Evolutionary conservation across 2,113 vertebrate species (phyloP).

Genomic region (Paraplagusia blochii): DNA sequence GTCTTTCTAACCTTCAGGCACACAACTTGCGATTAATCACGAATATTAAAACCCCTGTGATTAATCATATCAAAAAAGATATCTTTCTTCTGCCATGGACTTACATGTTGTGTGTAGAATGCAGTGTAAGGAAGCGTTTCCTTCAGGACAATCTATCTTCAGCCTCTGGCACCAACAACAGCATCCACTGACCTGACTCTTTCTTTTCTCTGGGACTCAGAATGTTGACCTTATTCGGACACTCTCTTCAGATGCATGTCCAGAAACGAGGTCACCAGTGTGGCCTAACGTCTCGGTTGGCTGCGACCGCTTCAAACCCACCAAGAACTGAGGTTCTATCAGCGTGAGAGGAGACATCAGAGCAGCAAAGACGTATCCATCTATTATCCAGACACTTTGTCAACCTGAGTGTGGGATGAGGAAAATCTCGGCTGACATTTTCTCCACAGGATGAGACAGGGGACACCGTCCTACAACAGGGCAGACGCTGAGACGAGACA

Average conservation of each 20-base stretch:
- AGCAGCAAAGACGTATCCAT: neutral
- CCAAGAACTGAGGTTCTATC: slow-evolving; percentile 6
- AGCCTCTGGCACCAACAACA: slow-evolving; percentile 24
- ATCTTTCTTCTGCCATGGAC: no score
- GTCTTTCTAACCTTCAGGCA: no score
- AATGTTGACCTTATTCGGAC: slow-evolving; percentile 49
- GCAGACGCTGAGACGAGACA: no score
- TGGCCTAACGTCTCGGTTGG: slow-evolving; percentile 10
- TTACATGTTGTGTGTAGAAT: no score
- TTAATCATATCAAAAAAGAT: no score
- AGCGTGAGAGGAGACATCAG: neutral
- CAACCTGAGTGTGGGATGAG: neutral
- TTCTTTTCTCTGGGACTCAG: slow-evolving; percentile 46
- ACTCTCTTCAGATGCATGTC: slow-evolving; percentile 17
- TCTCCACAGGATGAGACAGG: neutral
- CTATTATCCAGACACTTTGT: neutral
- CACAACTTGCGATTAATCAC: no score
- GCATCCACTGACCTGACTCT: slow-evolving; percentile 41
- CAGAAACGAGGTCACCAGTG: slow-evolving; percentile 37
- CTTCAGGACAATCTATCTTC: slow-evolving; percentile 59
- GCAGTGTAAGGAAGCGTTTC: slow-evolving; percentile 29
- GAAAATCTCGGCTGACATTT: neutral
- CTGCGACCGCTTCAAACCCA: slow-evolving; percentile 1
- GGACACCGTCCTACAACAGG: no score
- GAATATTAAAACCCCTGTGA: no score